A percentile compares a stretch with the other conserved stretches of the same genome.
phyloP scores from a whole-genome alignment of 1,140 invertebrate species.

The Drosophila yakuba region DNA sequence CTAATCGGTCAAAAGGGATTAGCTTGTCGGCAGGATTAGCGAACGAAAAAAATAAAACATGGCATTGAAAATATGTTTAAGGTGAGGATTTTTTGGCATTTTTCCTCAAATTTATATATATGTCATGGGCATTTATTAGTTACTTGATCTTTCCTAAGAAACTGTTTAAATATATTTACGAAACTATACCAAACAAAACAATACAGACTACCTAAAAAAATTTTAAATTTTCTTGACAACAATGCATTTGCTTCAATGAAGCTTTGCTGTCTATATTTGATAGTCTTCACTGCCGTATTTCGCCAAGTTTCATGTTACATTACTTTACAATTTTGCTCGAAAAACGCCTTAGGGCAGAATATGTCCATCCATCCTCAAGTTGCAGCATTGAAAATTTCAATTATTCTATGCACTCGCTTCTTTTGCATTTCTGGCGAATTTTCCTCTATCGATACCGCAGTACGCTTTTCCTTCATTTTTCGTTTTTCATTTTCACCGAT shows the following conservation, averaged over 20 bases:
- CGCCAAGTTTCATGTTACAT: conserved; percentile 4
- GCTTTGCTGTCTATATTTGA: not conserved
- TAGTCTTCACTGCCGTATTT: not conserved
- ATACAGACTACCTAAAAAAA: no score
- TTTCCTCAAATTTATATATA: not conserved
- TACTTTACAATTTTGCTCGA: not conserved
- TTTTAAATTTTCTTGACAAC: no score
- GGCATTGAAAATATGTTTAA: conserved; percentile 48
- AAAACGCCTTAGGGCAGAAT: not conserved
- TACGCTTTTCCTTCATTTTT: conserved; percentile 22
- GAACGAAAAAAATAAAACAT: conserved; percentile 31
- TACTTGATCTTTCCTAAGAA: no score
- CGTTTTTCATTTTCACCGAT: conserved; percentile 4
- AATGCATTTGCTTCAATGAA: no score
- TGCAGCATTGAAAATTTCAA: conserved; percentile 55
- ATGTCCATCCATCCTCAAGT: conserved; percentile 19
- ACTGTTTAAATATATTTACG: no score
- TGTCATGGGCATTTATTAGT: no score
- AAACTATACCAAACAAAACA: no score
- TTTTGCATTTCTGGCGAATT: conserved; percentile 37
- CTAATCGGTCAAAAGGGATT: conserved; percentile 29
- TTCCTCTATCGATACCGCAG: conserved; percentile 24
- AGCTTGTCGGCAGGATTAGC: conserved; percentile 37
- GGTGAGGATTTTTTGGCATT: not conserved
- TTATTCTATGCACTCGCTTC: conserved; percentile 46